Percentiles rank a stretch among this genome's conserved stretches.
These are phyloP conservation scores for Oreochromis spilurus DNA, from an alignment of 2,113 vertebrate species.

Conservation along the genomic window DNA sequence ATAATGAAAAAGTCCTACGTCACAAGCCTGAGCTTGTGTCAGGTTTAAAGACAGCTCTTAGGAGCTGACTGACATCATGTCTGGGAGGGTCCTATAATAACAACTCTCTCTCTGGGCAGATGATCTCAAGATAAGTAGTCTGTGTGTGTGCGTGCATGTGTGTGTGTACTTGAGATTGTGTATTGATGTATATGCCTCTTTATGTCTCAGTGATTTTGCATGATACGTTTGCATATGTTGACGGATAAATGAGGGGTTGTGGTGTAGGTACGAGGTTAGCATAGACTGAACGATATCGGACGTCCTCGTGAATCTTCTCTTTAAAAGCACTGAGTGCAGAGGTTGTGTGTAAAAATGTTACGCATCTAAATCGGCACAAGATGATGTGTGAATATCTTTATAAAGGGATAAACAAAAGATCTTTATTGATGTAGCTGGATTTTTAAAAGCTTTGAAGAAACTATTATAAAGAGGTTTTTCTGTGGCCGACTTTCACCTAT, in stretches of 20 bases:
- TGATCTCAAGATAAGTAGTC: slow-evolving; percentile 55
- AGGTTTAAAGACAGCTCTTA: slow-evolving; percentile 53
- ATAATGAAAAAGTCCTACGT: slow-evolving; percentile 32
- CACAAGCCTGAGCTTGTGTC: slow-evolving; percentile 35
- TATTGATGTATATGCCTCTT: neutral
- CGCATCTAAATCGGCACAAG: neutral
- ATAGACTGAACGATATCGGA: neutral
- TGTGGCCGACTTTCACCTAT: slow-evolving; percentile 33
- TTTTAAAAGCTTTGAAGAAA: neutral
- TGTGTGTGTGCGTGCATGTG: slow-evolving; percentile 6
- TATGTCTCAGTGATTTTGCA: neutral
- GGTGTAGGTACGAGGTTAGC: slow-evolving; percentile 20
- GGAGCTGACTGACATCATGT: slow-evolving; percentile 65
- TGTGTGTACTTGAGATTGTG: neutral
- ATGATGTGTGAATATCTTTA: neutral
- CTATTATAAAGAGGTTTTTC: neutral
- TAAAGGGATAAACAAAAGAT: neutral
- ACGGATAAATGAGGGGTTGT: neutral
- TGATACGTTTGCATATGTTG: neutral
- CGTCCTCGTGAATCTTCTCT: neutral
- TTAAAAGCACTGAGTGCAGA: neutral
- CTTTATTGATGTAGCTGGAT: neutral
- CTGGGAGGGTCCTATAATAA: slow-evolving; percentile 62
- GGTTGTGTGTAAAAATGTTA: neutral
- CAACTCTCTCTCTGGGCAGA: slow-evolving; percentile 44